Evolutionary conservation across 2,888 invertebrate genomes (phyloP).

Genomic region (Portevinia maculata): DNA sequence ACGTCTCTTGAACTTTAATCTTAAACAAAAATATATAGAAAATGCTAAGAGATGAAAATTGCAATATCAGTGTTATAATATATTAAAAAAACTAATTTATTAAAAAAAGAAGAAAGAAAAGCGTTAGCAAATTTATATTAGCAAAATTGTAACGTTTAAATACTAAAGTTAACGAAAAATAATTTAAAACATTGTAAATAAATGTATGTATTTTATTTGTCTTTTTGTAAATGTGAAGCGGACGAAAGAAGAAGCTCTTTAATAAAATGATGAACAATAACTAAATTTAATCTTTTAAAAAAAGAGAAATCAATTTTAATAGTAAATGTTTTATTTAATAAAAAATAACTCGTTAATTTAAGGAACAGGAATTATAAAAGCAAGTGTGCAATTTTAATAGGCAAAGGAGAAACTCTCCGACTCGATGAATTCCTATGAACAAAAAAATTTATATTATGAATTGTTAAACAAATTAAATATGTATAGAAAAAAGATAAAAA

Average conservation of each 20-base stretch:
- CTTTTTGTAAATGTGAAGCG: background rate
- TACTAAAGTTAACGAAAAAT: slow-evolving; percentile 58
- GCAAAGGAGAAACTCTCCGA: slow-evolving; percentile 16
- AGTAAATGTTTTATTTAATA: slow-evolving; percentile 32
- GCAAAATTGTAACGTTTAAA: slow-evolving; percentile 49
- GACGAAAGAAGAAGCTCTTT: slow-evolving; percentile 9
- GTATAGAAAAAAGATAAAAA: slow-evolving; percentile 46
- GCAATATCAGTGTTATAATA: slow-evolving; percentile 68
- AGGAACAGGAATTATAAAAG: slow-evolving; percentile 18
- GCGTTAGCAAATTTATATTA: slow-evolving; percentile 47
- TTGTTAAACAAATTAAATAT: slow-evolving; percentile 65
- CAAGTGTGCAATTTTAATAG: slow-evolving; percentile 23
- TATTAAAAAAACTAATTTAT: slow-evolving; percentile 32
- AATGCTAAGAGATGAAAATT: slow-evolving; percentile 27
- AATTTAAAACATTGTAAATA: slow-evolving; percentile 69
- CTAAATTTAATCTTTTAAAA: slow-evolving; percentile 51
- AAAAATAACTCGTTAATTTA: background rate
- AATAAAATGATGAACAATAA: slow-evolving; percentile 65
- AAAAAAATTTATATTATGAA: slow-evolving; percentile 25
- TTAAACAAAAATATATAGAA: slow-evolving; percentile 25
- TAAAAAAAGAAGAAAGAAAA: slow-evolving; percentile 34
- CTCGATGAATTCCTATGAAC: slow-evolving; percentile 57
- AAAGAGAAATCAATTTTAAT: background rate
- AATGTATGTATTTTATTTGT: slow-evolving; percentile 56
- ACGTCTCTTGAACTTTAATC: slow-evolving; percentile 24